Conservation (phyloP, 2,797 vertebrate species). For the Acipenser transmontanus region DNA sequence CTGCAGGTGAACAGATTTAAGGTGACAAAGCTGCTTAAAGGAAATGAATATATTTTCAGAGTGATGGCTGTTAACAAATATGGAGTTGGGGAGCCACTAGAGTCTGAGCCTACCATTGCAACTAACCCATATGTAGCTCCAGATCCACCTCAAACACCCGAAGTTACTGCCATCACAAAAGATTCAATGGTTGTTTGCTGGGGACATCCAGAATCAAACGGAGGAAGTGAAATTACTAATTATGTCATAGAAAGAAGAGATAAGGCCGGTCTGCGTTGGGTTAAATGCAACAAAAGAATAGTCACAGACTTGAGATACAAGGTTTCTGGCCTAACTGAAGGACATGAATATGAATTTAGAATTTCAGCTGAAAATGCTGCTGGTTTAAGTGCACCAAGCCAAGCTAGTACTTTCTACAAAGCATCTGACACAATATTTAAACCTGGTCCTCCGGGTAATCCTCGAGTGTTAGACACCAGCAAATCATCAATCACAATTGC, state of each 20-base stretch:
- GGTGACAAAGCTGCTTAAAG: constrained; percentile 88
- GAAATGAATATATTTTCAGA: constrained; percentile 96
- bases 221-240: constrained; percentile 85
- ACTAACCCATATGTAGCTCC: constrained; percentile 83
- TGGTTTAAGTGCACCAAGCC: constrained; percentile 82
- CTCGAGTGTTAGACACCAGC: constrained; percentile 87
- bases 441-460: constrained; percentile 87
- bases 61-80: constrained; percentile 98
- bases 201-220: constrained; percentile 85
- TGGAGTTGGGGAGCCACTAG: constrained; percentile 84
- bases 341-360: constrained; percentile 93
- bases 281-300: constrained; percentile 89
- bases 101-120: constrained; percentile 82
- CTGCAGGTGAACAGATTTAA: constrained; percentile 76
- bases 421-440: constrained; percentile 82
- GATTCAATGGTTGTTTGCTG: constrained; percentile 94
- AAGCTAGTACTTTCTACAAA: constrained; percentile 80
- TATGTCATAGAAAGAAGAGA: constrained; percentile 91
- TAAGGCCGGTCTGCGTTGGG: constrained; percentile 81
- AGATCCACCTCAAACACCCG: constrained; percentile 82
- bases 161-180: constrained; percentile 86
- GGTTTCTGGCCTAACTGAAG: constrained; percentile 75
- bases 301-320: constrained; percentile 89
- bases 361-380: constrained; percentile 89
- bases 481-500: constrained; percentile 93